Evolutionary conservation across 2,888 invertebrate genomes (phyloP).

Genomic region (Apodemia hepburni): DNA sequence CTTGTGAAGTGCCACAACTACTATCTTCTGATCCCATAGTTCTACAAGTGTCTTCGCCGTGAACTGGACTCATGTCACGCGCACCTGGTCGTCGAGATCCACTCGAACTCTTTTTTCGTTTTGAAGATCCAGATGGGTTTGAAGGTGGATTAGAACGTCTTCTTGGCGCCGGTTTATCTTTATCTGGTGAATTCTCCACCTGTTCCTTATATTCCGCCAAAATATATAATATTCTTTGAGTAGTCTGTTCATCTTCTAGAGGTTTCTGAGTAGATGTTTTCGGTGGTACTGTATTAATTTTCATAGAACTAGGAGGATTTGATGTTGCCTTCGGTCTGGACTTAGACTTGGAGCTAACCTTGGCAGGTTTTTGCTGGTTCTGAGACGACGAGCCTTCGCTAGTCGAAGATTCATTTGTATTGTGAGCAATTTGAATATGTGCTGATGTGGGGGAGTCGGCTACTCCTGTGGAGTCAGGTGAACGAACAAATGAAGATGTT

Average conservation of each 20-base stretch:
- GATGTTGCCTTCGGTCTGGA: slow-evolving; percentile 78
- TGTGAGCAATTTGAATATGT: slow-evolving; percentile 50
- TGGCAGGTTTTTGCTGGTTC: slow-evolving; percentile 47
- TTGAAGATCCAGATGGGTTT: slow-evolving; percentile 84
- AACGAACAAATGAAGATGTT: slow-evolving; percentile 54
- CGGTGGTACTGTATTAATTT: slow-evolving; percentile 82
- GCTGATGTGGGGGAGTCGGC: slow-evolving; percentile 58
- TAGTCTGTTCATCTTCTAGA: slow-evolving; percentile 90
- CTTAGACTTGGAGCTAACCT: slow-evolving; percentile 64
- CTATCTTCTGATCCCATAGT: slow-evolving; percentile 89
- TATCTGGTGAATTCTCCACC: slow-evolving; percentile 89
- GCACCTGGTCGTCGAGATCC: slow-evolving; percentile 77
- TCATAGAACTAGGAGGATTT: slow-evolving; percentile 78
- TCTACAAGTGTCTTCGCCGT: slow-evolving; percentile 83
- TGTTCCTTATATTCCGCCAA: slow-evolving; percentile 90
- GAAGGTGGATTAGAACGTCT: slow-evolving; percentile 87
- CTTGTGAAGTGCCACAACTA: slow-evolving; percentile 84
- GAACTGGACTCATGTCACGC: slow-evolving; percentile 80
- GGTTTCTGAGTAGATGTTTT: slow-evolving; percentile 83
- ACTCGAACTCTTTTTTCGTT: slow-evolving; percentile 84
- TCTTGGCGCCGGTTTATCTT: slow-evolving; percentile 90
- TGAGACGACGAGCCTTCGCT: slow-evolving; percentile 39
- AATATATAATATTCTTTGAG: slow-evolving; percentile 89
- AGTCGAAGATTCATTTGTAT: slow-evolving; percentile 50
- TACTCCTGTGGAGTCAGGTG: slow-evolving; percentile 64